These are phyloP conservation scores for Gymnarchus niloticus DNA, from an alignment of 2,113 vertebrate genomes.

Conservation along the genomic window DNA sequence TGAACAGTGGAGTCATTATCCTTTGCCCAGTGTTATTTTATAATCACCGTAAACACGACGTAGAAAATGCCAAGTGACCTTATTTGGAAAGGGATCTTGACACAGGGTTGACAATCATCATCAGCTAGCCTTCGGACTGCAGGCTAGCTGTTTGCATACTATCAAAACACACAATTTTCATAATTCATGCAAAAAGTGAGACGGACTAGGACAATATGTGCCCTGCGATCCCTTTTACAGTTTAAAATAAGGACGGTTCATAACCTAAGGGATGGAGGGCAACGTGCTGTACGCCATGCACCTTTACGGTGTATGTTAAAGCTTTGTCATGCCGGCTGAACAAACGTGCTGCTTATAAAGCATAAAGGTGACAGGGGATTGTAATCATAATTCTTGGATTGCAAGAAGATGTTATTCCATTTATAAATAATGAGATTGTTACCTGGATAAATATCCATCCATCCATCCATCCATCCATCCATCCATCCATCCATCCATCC, in stretches of 20 bases:
- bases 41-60: neutral
- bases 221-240: neutral
- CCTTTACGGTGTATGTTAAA: no score
- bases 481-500: no score
- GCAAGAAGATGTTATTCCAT: no score
- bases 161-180: neutral
- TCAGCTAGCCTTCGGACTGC: neutral
- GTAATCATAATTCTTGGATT: neutral
- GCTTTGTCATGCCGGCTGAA: no score
- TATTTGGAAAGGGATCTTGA: no score
- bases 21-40: neutral
- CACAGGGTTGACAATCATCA: no score
- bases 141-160: no score
- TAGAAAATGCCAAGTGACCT: neutral
- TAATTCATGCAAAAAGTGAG: neutral
- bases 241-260: neutral
- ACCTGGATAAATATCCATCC: neutral
- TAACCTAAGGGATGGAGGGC: neutral
- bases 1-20: neutral
- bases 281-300: no score
- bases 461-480: no score
- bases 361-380: no score
- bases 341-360: no score
- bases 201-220: neutral
- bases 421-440: neutral